Evolutionary conservation across 1,140 invertebrate genomes (phyloP).

Genomic region (Drosophila arizonae): DNA sequence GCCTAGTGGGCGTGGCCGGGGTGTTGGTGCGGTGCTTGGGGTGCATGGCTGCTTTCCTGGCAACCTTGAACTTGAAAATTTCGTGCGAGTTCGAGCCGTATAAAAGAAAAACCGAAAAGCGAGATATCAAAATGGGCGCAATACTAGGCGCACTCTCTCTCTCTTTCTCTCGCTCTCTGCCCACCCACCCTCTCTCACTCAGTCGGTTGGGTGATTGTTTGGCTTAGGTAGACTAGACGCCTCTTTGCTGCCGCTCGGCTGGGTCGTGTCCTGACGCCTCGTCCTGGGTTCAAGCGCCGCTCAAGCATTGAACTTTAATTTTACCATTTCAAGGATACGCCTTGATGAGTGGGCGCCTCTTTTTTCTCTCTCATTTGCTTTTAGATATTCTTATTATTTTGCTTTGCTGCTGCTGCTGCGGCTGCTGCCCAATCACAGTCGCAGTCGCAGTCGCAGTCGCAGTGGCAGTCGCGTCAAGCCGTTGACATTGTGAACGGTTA

Average conservation of each 20-base stretch:
- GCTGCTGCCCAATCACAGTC: constrained; percentile 29
- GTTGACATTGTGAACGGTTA: constrained; percentile 76
- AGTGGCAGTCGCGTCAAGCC: constrained; percentile 36
- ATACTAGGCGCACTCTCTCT: constrained; percentile 1
- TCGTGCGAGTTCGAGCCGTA: constrained; percentile 64
- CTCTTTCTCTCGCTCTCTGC: background rate
- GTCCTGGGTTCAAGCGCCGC: constrained; percentile 62
- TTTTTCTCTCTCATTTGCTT: background rate
- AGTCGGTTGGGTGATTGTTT: background rate
- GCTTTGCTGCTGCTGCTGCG: no score
- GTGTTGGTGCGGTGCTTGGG: background rate
- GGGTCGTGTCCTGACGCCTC: constrained; percentile 33
- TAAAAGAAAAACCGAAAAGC: constrained; percentile 26
- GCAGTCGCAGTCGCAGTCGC: background rate
- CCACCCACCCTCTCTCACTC: background rate
- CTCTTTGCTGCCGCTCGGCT: constrained; percentile 29
- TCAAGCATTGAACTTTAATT: constrained; percentile 77
- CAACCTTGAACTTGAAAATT: constrained; percentile 79
- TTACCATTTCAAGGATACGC: constrained; percentile 68
- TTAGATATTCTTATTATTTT: no score
- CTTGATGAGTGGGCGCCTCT: constrained; percentile 43
- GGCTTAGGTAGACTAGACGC: constrained; percentile 37
- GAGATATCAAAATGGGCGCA: constrained; percentile 53
- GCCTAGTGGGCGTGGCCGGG: background rate
- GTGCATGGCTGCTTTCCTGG: constrained; percentile 55